A percentile compares a stretch with the other conserved stretches of the same genome.
Evolutionary conservation across 2,797 vertebrate species (phyloP).

Genomic region (Neomorphus geoffroyi): DNA sequence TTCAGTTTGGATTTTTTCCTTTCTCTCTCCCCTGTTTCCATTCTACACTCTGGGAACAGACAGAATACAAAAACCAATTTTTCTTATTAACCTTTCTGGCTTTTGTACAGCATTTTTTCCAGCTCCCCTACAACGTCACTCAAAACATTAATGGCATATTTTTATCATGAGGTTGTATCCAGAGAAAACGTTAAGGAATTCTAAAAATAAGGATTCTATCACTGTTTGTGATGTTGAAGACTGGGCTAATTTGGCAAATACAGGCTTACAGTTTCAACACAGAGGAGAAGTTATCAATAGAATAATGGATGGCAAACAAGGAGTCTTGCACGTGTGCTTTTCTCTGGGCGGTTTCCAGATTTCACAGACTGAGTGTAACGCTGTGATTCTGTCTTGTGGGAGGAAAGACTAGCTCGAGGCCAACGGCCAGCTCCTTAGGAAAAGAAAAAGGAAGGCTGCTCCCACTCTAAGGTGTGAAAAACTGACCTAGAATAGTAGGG

Average conservation of each 20-base stretch:
- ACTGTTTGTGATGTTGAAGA: not conserved
- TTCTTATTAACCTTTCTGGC: not conserved
- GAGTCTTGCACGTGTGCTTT: not conserved
- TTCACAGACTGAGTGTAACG: not conserved
- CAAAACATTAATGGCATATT: not conserved
- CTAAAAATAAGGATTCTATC: not conserved
- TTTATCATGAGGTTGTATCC: not conserved
- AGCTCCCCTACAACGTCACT: not conserved
- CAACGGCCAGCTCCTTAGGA: not conserved
- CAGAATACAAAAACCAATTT: not conserved
- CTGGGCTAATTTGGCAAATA: not conserved
- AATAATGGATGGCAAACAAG: not conserved
- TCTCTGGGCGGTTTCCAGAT: slow-evolving; percentile 30
- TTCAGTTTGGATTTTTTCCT: not conserved
- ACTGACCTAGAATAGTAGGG: not conserved
- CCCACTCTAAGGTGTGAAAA: not conserved
- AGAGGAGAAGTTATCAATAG: not conserved
- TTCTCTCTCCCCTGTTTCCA: not conserved
- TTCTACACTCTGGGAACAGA: not conserved
- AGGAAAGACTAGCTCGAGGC: slow-evolving; percentile 1
- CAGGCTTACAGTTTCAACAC: not conserved
- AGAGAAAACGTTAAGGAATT: not conserved
- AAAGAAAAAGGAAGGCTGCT: slow-evolving; percentile 6
- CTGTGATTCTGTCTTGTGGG: not conserved
- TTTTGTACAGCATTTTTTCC: not conserved